Base-by-base conservation (phyloP, 2,888 invertebrate species). In the Rotaria magnacalcarata region DNA sequence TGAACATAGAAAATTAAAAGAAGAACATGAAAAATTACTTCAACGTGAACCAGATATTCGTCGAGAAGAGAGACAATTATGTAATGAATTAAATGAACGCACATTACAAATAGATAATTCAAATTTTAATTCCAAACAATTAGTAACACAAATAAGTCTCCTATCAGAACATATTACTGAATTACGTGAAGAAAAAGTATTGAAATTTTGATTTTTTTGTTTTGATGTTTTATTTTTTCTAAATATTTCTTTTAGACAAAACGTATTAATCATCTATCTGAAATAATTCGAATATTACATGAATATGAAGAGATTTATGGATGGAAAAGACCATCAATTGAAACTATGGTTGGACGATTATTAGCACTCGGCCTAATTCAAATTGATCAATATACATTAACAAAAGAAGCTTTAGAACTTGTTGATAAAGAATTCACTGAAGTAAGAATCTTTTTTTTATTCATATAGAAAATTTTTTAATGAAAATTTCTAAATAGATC, bases 231-330 rank as follows among this genome's bases (percentile, higher is more conserved):
- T 8, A n/a, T 43, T 43, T 47, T 47, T 21, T 19, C 8, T 47
- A 34, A 34, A 34, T 34, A 34, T 34, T 34, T 34, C 4, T 80
- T 24, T 24, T 80, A 80, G 80, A 5, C 6, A 80, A 80, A 80
- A 80, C 80, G 47, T 47, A 80, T 47, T n/a, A n/a, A 80, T 47
- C 21, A 80, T 47, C 47, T 80, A 47, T 47, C 43, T 80, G 47
- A 80, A 2, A n/a, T 80, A 14, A 10, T 80, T 47, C 47, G 24
- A 47, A 47, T 14, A 47, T 80, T 80, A n/a, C 24, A 80, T 47
- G 80, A 80, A 80, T 80, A 47, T 80, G 80, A 80, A 80, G 80
- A 80, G 47, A 24, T 80, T 47, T 80, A 80, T 47, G 80, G 80
- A 47, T 80, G 80, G 80, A 80, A 80, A 47, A 16, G 80, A 47